Evolutionary conservation across 2,797 vertebrate species (phyloP).

Genomic region (Macropus fuliginosus): DNA sequence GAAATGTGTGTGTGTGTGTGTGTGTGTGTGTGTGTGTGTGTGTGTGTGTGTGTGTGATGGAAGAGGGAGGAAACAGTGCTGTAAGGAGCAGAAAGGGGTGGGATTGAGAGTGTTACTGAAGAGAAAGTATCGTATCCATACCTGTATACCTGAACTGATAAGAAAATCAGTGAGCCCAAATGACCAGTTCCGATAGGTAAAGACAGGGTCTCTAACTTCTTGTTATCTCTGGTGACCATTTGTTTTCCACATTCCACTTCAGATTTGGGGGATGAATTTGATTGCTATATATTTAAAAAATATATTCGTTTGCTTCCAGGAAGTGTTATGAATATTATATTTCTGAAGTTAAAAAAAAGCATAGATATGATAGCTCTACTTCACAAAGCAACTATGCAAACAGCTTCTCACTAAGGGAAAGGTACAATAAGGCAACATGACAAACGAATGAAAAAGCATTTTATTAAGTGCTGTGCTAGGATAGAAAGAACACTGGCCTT

Average conservation of each 20-base stretch:
- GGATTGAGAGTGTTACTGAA: not conserved
- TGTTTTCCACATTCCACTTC: not conserved
- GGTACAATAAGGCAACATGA: not conserved
- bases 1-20: no score
- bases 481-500: not conserved
- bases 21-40: no score
- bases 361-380: not conserved
- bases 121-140: not conserved
- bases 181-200: not conserved
- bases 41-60: not conserved
- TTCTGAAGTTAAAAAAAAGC: slow-evolving; percentile 34
- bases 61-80: not conserved
- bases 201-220: not conserved
- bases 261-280: not conserved
- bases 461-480: not conserved
- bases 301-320: slow-evolving; percentile 30
- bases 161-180: not conserved
- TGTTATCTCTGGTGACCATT: not conserved
- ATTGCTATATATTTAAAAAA: not conserved
- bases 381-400: slow-evolving; percentile 22
- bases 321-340: slow-evolving; percentile 18
- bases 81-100: not conserved
- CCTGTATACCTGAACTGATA: not conserved
- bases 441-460: not conserved
- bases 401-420: not conserved